Conservation (phyloP, 1,140 invertebrate species). For the Drosophila elegans region DNA sequence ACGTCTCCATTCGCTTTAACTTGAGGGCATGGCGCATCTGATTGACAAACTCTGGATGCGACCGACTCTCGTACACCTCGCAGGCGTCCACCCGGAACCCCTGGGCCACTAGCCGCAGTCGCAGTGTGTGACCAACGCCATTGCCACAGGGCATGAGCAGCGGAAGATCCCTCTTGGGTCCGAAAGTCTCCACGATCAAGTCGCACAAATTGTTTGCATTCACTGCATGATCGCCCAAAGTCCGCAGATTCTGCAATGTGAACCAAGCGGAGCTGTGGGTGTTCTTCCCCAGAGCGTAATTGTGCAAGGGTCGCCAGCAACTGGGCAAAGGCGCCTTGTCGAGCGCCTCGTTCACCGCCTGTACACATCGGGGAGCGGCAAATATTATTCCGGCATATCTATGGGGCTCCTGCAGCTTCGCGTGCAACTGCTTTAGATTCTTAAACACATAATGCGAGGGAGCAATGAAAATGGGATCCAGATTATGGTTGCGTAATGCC, state of each 20-base stretch:
- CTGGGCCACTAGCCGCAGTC: constrained; percentile 67
- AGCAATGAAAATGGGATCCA: constrained; percentile 40
- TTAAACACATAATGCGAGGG: constrained; percentile 48
- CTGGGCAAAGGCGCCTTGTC: constrained; percentile 74
- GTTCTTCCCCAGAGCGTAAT: constrained; percentile 85
- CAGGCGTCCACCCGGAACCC: constrained; percentile 83
- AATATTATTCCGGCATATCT: constrained; percentile 85
- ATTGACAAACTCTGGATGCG: constrained; percentile 76
- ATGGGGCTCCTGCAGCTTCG: constrained; percentile 68
- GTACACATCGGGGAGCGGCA: constrained; percentile 85
- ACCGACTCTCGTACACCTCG: constrained; percentile 85
- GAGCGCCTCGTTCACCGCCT: constrained; percentile 84
- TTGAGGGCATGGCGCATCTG: constrained; percentile 83
- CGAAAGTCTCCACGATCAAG: constrained; percentile 82
- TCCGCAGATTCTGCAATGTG: constrained; percentile 77
- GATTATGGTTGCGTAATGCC: constrained; percentile 12
- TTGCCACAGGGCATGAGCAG: constrained; percentile 86
- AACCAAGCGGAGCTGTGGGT: constrained; percentile 78
- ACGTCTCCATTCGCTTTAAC: constrained; percentile 76
- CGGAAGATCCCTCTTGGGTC: constrained; percentile 59
- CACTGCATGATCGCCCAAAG: constrained; percentile 79
- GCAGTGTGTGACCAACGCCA: constrained; percentile 84
- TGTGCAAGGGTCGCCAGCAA: constrained; percentile 82
- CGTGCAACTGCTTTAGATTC: constrained; percentile 73
- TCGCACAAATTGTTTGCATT: constrained; percentile 85